These are phyloP conservation scores for Priocnemis perturbator DNA, from an alignment of 2,888 invertebrate species.

Conservation along the genomic window DNA sequence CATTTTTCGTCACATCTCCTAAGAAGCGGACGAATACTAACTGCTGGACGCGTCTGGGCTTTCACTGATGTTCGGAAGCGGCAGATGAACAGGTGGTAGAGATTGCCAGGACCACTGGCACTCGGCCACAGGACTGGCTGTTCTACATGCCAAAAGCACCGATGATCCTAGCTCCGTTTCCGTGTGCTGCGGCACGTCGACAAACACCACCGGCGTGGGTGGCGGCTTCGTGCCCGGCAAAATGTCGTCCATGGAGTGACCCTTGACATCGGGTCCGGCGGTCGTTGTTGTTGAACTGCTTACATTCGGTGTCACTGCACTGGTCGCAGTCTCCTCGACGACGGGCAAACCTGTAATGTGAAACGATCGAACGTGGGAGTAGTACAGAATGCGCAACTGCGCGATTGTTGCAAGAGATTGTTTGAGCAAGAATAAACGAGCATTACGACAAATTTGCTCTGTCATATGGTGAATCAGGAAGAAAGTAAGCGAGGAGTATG, in stretches of 20 bases:
- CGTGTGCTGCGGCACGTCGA: constrained; percentile 64
- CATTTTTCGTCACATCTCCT: too few species aligned
- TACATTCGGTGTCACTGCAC: neutral
- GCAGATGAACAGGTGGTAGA: constrained; percentile 66
- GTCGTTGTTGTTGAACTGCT: constrained; percentile 23
- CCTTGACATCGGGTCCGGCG: constrained; percentile 48
- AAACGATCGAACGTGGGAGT: too few species aligned
- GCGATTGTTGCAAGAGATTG: too few species aligned
- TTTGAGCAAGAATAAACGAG: too few species aligned
- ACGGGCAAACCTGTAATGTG: constrained; percentile 55
- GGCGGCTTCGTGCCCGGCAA: constrained; percentile 59
- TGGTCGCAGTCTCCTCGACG: constrained; percentile 45
- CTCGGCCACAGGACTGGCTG: constrained; percentile 66
- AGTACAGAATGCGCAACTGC: too few species aligned
- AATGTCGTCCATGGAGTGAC: constrained; percentile 63
- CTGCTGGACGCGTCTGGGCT: constrained; percentile 42
- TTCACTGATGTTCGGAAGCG: constrained; percentile 67
- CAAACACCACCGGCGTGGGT: constrained; percentile 57
- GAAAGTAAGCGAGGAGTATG: too few species aligned
- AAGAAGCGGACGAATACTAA: constrained; percentile 27
- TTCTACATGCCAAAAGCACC: constrained; percentile 68
- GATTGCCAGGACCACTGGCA: constrained; percentile 73
- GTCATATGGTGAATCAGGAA: too few species aligned
- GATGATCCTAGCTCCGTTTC: constrained; percentile 67
- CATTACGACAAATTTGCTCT: neutral